phyloP scores from a whole-genome alignment of 1,140 invertebrate species.

The Zaprionus gabonicus region DNA sequence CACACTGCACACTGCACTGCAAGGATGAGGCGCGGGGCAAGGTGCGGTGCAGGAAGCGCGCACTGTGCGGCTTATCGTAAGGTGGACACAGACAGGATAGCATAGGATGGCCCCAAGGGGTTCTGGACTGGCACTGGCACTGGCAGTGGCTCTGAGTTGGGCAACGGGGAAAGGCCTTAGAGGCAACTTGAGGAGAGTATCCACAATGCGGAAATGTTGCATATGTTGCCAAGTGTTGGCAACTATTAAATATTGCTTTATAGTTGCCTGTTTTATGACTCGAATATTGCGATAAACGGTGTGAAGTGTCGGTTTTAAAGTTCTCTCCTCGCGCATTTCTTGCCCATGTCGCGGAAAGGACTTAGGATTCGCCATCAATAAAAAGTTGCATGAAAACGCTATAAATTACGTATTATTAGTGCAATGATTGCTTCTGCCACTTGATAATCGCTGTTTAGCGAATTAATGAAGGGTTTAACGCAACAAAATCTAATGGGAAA shows the following conservation, averaged over 20 bases:
- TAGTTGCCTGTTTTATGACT: constrained; percentile 71
- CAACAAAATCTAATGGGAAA: constrained; percentile 1
- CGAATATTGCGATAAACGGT: constrained; percentile 56
- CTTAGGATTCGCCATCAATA: constrained; percentile 1
- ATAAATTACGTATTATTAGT: constrained; percentile 6
- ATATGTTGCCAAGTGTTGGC: constrained; percentile 68
- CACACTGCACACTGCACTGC: constrained; percentile 14
- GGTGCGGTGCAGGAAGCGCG: constrained; percentile 49
- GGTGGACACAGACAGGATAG: constrained; percentile 66
- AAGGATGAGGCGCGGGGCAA: not conserved
- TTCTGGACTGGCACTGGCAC: constrained; percentile 1
- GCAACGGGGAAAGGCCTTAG: constrained; percentile 21
- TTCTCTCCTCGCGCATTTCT: not conserved
- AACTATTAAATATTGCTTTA: constrained; percentile 73
- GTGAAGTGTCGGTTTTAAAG: constrained; percentile 42
- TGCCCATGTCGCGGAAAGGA: constrained; percentile 25
- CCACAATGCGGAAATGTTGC: constrained; percentile 72
- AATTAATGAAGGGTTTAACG: not conserved
- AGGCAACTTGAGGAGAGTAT: constrained; percentile 35
- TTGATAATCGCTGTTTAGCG: not conserved
- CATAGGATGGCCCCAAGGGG: constrained; percentile 36
- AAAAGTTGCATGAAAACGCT: not conserved
- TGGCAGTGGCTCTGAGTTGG: not conserved
- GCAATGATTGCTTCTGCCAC: constrained; percentile 7
- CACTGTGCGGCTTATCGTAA: constrained; percentile 68